Evolutionary conservation across 2,113 vertebrate genomes (phyloP), one percentile per base, ranked within the genome.

Genomic region (Alectura lathami): DNA sequence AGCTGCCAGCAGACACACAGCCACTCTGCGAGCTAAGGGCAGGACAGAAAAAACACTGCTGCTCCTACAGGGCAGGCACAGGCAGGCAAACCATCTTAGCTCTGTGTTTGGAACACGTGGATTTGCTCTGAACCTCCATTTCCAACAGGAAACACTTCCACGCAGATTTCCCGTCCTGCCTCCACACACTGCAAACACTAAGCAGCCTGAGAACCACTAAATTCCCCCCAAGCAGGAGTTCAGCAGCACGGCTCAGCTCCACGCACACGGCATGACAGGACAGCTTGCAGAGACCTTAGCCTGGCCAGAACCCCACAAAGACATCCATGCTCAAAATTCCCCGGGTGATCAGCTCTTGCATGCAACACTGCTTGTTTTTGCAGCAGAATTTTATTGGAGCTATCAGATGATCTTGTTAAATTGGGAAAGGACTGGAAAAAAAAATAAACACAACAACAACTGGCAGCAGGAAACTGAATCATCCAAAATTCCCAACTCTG

Each of bases 401-500:
- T 21, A 47, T 48, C 93, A 79, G 88, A 89, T 23, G 83, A 87
- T 75, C 81, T 68, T n/a, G 34, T 47, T 13, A 43, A 83, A 83
- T 17, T 86, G 90, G 64, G 85, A 95, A 92, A 92, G 70, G 78
- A 42, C 45, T 2, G 13, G 42, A 18, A 2, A 8, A 14, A 21
- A 9, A 32, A 13, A 43, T 11, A 21, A 62, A 16, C 23, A 16
- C 45, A 32, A 20, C 42, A 42, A 57, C 36, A 17, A 42, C 43
- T 47, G 87, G 72, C 72, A 51, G 24, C 70, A 81, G 83, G 88
- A 86, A 95, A 93, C 2, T 0, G 75, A 89, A 87, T 63, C 69
- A 63, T 27, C 79, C 74, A 1, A 82, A 77, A 80, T 42, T 60
- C 85, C 89, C 93, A 94, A 60, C 75, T 74, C 89, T 88, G 96